These are phyloP conservation scores for Dendrolimus houi DNA, from an alignment of 2,888 invertebrate species.

Conservation along the genomic window DNA sequence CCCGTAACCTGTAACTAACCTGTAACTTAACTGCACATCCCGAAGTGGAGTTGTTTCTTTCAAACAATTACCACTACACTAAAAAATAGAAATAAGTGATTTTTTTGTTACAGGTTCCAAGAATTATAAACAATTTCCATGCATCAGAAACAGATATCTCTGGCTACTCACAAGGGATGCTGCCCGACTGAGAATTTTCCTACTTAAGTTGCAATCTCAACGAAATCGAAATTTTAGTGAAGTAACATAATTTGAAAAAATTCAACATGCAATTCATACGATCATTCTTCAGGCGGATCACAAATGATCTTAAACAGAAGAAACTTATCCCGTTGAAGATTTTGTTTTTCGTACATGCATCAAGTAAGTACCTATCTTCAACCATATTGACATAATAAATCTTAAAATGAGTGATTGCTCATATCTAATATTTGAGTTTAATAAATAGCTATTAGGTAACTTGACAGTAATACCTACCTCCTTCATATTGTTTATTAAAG, in stretches of 20 bases:
- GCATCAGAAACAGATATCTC: constrained; percentile 41
- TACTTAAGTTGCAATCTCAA: constrained; percentile 21
- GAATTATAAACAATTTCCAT: constrained; percentile 41
- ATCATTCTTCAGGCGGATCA: constrained; percentile 80
- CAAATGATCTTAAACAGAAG: constrained; percentile 82
- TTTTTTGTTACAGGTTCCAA: constrained; percentile 37
- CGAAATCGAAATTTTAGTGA: neutral
- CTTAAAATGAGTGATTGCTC: neutral
- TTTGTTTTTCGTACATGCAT: constrained; percentile 86
- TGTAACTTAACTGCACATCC: too few relatives aligned
- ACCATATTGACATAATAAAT: constrained; percentile 1
- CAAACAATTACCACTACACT: too few relatives aligned
- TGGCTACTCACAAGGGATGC: constrained; percentile 39
- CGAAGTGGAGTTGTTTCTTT: too few relatives aligned
- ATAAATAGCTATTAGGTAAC: too few relatives aligned
- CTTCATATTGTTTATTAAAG: too few relatives aligned
- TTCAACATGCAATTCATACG: constrained; percentile 76
- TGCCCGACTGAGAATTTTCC: constrained; percentile 48
- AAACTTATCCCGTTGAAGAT: constrained; percentile 84
- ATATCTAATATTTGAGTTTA: neutral
- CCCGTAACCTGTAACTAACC: too few relatives aligned
- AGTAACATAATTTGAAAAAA: constrained; percentile 10
- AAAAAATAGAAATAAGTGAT: too few relatives aligned
- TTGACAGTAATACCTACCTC: too few relatives aligned
- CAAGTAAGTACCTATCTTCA: constrained; percentile 76